These are phyloP conservation scores for Heliconius ismenius DNA, from an alignment of 2,888 invertebrate species.

Conservation along the genomic window DNA sequence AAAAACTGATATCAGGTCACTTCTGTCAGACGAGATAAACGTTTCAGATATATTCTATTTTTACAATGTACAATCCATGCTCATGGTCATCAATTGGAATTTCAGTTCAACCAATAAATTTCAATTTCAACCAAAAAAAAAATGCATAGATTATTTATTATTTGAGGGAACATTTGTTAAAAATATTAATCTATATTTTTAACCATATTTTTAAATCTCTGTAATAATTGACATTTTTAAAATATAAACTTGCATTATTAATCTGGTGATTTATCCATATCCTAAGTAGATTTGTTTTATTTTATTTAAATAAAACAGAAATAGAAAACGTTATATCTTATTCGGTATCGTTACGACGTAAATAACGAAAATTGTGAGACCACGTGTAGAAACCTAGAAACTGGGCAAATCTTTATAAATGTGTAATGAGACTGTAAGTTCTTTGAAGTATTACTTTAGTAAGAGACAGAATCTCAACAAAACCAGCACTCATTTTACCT, in stretches of 20 bases:
- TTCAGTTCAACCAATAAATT: slow-evolving; percentile 19
- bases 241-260: not conserved
- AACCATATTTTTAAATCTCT: not conserved
- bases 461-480: not conserved
- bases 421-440: not conserved
- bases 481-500: no score
- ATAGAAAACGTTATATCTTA: not conserved
- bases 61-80: slow-evolving; percentile 5
- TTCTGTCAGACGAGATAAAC: not conserved
- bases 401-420: slow-evolving; percentile 1
- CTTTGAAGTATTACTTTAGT: not conserved
- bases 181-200: not conserved
- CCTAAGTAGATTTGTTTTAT: not conserved
- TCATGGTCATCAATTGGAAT: slow-evolving; percentile 21
- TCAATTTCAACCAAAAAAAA: not conserved
- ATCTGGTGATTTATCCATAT: not conserved
- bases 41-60: slow-evolving; percentile 9
- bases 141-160: slow-evolving; percentile 4
- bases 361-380: not conserved
- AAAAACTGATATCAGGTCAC: slow-evolving; percentile 1
- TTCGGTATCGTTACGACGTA: not conserved
- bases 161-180: not conserved
- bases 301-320: not conserved
- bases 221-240: not conserved
- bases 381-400: not conserved